phyloP scores from a whole-genome alignment of 1,140 invertebrate genomes.

The Tetranychus cinnabarinus region DNA sequence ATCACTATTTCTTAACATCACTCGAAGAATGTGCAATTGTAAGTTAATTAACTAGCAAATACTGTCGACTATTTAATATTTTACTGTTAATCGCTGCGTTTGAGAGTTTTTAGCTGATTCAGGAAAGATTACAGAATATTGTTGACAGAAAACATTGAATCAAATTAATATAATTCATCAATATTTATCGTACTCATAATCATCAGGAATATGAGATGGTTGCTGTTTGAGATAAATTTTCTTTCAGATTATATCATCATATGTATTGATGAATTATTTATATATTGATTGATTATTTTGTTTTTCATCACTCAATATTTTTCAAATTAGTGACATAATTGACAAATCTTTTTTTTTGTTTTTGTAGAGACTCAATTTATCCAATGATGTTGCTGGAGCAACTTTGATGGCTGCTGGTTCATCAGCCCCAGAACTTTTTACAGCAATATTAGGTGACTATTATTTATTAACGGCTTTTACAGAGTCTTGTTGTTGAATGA shows the following conservation, averaged over 20 bases:
- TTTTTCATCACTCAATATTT: too few species aligned
- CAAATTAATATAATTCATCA: too few species aligned
- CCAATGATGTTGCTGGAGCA: slow-evolving; percentile 18
- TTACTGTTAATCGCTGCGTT: not conserved
- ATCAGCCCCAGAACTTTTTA: slow-evolving; percentile 19
- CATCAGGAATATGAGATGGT: too few species aligned
- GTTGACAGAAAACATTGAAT: not conserved
- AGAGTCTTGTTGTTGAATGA: too few species aligned
- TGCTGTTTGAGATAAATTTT: not conserved
- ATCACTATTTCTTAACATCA: slow-evolving; percentile 18
- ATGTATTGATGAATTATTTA: not conserved
- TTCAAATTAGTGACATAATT: too few species aligned
- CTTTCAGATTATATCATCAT: not conserved
- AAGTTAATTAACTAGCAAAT: slow-evolving; percentile 1
- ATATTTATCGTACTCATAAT: too few species aligned
- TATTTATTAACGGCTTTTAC: too few species aligned
- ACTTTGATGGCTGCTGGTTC: slow-evolving; percentile 20
- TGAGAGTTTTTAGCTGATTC: too few species aligned
- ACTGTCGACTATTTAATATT: not conserved
- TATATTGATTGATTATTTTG: not conserved
- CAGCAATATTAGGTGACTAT: slow-evolving; percentile 16
- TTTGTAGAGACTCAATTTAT: slow-evolving; percentile 16
- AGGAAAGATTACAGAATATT: not conserved
- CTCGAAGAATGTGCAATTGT: slow-evolving; percentile 17
- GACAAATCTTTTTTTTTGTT: not conserved